A percentile compares a stretch with the other conserved stretches of the same genome.
phyloP scores from a whole-genome alignment of 2,797 vertebrate genomes.

The Aplochiton taeniatus region DNA sequence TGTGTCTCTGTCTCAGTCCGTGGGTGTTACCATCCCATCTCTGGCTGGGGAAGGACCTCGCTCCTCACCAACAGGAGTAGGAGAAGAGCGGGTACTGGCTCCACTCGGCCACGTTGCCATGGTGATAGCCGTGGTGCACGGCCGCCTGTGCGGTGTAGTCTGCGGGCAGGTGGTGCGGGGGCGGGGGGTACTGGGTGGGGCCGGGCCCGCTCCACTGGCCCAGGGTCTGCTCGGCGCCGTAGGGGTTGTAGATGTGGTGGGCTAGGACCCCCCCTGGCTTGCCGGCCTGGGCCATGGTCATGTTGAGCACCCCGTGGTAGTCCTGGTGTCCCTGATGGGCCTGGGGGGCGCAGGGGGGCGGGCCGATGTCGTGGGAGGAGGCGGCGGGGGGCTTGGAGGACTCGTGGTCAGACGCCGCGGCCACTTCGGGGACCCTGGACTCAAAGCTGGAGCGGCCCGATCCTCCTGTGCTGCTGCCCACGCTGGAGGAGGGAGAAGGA shows the following conservation, averaged over 20 bases:
- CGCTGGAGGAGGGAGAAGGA: constrained; percentile 73
- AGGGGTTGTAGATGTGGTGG: constrained; percentile 80
- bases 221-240: constrained; percentile 78
- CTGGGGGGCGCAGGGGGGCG: constrained; percentile 63
- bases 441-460: constrained; percentile 65
- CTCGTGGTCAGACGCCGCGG: constrained; percentile 75
- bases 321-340: constrained; percentile 74
- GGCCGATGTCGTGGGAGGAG: constrained; percentile 42
- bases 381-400: constrained; percentile 55
- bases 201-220: constrained; percentile 81
- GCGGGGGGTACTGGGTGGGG: constrained; percentile 76
- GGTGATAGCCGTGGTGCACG: constrained; percentile 81
- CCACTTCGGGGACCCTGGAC: constrained; percentile 76
- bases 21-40: background rate
- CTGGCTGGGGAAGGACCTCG: background rate
- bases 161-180: constrained; percentile 77
- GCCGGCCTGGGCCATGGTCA: constrained; percentile 74
- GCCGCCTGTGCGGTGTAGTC: constrained; percentile 80
- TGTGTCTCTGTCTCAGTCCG: constrained; percentile 12
- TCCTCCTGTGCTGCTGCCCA: constrained; percentile 52
- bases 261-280: constrained; percentile 75
- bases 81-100: constrained; percentile 90
- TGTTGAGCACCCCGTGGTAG: constrained; percentile 79
- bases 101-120: constrained; percentile 85
- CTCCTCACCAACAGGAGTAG: constrained; percentile 88